Base-by-base conservation (phyloP, 2,797 vertebrate genomes). In the Danio albolineatus region DNA sequence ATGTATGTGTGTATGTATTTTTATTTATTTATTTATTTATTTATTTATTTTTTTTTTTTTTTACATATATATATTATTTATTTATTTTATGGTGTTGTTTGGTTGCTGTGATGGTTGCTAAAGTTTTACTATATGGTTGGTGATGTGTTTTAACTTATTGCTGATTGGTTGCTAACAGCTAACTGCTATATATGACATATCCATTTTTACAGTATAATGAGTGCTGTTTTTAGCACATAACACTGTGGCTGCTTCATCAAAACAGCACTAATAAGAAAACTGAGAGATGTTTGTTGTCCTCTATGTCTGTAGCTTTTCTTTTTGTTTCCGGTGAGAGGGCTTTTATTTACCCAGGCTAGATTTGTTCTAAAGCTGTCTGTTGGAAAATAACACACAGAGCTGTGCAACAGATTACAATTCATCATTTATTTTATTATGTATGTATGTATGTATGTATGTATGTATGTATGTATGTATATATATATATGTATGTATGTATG, bases 301-400 rank as follows among this genome's bases (percentile, higher is more conserved):
- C 59, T 61, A 21, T 28, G 28, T 28, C 28, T 28, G 28, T 3
- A 28, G 3, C 28, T n/a, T n/a, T n/a, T n/a, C n/a, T n/a, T n/a
- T n/a, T n/a, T n/a, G n/a, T 36, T 10, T 14, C 36, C 14, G 38
- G 38, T 17, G 21, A n/a, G 13, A 49, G 36, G 41, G 36, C 49
- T 71, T 71, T 54, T 38, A 54, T 71, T 54, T 54, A 54, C n/a
- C 67, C 13, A 0, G 65, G 49, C n/a, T 71, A 21, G 38, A 41
- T 38, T 44, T 74, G 44, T 39, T 48, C 36, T 53, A 5, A 21
- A 41, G 4, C 21, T 60, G 56, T 61, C 71, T 38, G 8, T 6
- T 60, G 43, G 41, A 19, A 73, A 59, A 60, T 46, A 49, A 8
- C 36, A 51, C 17, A 73, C 19, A 10, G 39, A 71, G 10, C 38